Conservation (phyloP, 1,140 invertebrate genomes). For the Lucilia cuprina region DNA sequence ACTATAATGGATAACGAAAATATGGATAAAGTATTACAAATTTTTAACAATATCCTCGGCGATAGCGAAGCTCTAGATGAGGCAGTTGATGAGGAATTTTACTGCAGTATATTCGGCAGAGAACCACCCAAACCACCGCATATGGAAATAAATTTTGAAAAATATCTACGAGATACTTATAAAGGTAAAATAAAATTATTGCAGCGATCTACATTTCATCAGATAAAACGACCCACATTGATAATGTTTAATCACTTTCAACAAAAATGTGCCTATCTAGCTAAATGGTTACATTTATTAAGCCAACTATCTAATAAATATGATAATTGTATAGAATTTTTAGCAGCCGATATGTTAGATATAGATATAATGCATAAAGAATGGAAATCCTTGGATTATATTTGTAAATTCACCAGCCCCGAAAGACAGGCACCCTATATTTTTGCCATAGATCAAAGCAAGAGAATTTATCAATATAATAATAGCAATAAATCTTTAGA, state of each 20-base stretch:
- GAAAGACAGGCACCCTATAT: neutral
- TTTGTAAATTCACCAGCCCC: neutral
- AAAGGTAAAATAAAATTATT: neutral
- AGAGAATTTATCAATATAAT: neutral
- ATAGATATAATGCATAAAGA: neutral
- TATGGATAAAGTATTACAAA: no score
- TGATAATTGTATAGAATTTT: neutral
- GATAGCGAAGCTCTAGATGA: no score
- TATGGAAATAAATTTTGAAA: neutral
- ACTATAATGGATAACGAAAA: no score
- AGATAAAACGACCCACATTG: neutral
- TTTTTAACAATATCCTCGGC: no score
- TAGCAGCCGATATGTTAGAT: neutral
- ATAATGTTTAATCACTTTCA: neutral
- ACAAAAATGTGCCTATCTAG: neutral
- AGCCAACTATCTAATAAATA: neutral
- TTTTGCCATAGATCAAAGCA: neutral
- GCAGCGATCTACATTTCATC: neutral
- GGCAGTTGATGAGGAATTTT: no score
- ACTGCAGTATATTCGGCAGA: no score
- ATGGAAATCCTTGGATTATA: neutral
- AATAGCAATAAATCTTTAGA: neutral
- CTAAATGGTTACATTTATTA: neutral
- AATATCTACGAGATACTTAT: neutral
- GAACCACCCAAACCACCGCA: neutral